Evolutionary conservation across 2,113 vertebrate genomes (phyloP), one percentile per base, ranked within the genome.

Genomic region (Stegostoma tigrinum): DNA sequence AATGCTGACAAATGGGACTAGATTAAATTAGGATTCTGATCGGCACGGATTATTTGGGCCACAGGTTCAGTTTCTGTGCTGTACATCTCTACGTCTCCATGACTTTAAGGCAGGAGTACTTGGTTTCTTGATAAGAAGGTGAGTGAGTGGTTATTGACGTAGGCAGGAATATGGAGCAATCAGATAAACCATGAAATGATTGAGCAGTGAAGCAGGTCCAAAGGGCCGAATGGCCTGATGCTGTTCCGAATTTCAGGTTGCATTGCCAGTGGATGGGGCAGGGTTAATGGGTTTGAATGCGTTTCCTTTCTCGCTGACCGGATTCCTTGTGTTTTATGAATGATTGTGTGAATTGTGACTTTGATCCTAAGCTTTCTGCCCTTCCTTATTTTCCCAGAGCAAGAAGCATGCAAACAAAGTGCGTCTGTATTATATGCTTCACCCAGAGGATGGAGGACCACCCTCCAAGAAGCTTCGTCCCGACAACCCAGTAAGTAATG

Each of bases 381-480:
- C 24, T 1, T 95, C 48, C 12, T 34, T 45, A 27, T 70, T 34
- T n/a, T 95, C 95, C 78, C 96, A 97, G 98, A 98, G 98, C 96
- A 98, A 98, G 96, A 98, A 98, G 96, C 98, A 98, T 87, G 97
- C 97, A 96, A 98, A 98, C 96, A 98, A 98, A 96, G 98, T 98
- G 14, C 97, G 98, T 15, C 97, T 98, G 96, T 98, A 98, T 97
- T 98, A 98, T 97, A 98, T 96, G 96, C 68, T 95, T 45, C 96
- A 96, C 66, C 96, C 96, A 5, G 98, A 98, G 96, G 98, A 98
- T 68, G 98, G 98, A 96, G 98, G 98, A 72, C 98, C 98, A 0
- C 98, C 98, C 61, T 98, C 98, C 27, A 98, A 98, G 96, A 97
- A 98, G 96, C 97, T 98, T 96, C 97, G 98, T 95, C 97, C 98